Conservation (phyloP, 2,113 vertebrate genomes). For the Herpailurus yagouaroundi region DNA sequence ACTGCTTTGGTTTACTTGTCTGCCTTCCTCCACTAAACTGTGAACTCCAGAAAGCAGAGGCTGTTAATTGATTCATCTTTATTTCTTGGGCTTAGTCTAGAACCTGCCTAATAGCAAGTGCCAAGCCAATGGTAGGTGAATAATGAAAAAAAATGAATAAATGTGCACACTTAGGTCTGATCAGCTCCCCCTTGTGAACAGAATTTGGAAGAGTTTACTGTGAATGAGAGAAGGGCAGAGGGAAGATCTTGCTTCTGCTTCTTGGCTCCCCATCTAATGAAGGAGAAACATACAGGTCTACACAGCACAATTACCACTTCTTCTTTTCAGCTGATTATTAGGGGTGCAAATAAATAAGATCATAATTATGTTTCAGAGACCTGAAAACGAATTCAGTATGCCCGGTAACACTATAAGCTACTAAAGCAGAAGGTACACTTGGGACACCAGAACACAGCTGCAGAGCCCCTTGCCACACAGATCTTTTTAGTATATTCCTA, state of each 20-base stretch:
- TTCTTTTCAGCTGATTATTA: neutral
- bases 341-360: neutral
- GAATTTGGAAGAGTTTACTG: neutral
- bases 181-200: neutral
- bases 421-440: neutral
- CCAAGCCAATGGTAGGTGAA: neutral
- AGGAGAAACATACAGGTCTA: neutral
- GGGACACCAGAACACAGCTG: neutral
- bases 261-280: neutral
- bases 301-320: neutral
- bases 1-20: neutral
- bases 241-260: neutral
- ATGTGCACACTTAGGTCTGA: neutral
- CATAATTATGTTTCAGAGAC: neutral
- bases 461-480: neutral
- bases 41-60: neutral
- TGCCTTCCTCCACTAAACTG: neutral
- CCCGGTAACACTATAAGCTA: neutral
- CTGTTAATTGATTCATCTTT: neutral
- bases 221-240: neutral
- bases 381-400: neutral
- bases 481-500: neutral
- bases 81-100: neutral
- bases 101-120: neutral
- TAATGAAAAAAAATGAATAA: neutral